Evolutionary conservation across 1,140 invertebrate genomes (phyloP), one percentile per base, ranked within the genome.

Genomic region (Camponotus pennsylvanicus): DNA sequence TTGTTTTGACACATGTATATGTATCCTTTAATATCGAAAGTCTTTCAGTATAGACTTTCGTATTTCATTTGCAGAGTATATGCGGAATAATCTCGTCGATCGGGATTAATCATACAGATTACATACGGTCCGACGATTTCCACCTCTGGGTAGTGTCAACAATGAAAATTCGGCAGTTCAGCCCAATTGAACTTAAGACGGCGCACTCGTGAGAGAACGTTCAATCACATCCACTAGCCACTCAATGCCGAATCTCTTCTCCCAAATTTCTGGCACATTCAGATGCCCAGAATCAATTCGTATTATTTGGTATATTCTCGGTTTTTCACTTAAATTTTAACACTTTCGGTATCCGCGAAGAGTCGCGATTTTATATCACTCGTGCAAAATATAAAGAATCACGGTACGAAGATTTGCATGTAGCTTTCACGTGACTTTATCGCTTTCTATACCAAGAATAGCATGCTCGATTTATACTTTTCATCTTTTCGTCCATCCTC

Each of bases 41-140:
- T 59, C 66, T 32, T n/a, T 27, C 27, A 34, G 49, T 52, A 78
- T 9, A 52, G 64, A 86, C 84, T 71, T 32, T 49, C 61, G 27
- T 71, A 45, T 84, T 73, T 73, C 21, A 45, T 27, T 87, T 85
- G 64, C 76, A 32, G 69, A 73, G 3, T 49, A 45, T 15, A 49
- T 49, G 45, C 13, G 45, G 15, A 52, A 52, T 73, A 75, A 66
- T 77, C 86, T 85, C 77, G 87, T 90, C 86, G 92, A 91, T 90
- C 90, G 89, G 32, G 88, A 90, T 91, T 92, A 92, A 73, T 92
- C 52, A 92, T 92, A 92, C 91, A 93, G 88, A 90, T 94, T 92
- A 93, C 93, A 93, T 93, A 93, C 93, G 93, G 92, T 92, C 88
- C 92, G 89, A 91, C 89, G 92, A 93, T 91, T 92, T 93, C 92